phyloP scores from a whole-genome alignment of 1,140 invertebrate species.

The Teleopsis dalmanni region DNA sequence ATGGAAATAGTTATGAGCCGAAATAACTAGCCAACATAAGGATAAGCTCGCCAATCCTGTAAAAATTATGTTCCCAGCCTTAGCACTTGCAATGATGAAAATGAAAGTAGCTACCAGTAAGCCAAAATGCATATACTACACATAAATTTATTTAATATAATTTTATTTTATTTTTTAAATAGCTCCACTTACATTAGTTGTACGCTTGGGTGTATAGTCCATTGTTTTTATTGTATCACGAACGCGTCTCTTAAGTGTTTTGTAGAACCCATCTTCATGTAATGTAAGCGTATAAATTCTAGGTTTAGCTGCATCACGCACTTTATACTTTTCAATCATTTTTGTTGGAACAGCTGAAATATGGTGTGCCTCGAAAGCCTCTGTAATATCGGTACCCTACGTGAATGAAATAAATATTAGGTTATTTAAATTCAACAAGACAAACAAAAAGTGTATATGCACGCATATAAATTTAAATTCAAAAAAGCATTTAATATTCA shows the following conservation, averaged over 20 bases:
- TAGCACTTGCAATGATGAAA: slow-evolving; percentile 48
- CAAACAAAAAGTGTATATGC: not conserved
- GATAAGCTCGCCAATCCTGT: slow-evolving; percentile 49
- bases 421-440: too few species aligned
- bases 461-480: too few species aligned
- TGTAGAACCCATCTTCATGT: slow-evolving; percentile 58
- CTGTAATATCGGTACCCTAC: slow-evolving; percentile 63
- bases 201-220: slow-evolving; percentile 32
- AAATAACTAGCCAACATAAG: slow-evolving; percentile 51
- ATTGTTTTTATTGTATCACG: slow-evolving; percentile 44
- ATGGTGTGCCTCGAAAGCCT: slow-evolving; percentile 60
- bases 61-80: slow-evolving; percentile 41
- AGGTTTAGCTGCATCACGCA: slow-evolving; percentile 47
- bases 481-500: too few species aligned
- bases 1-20: slow-evolving; percentile 77
- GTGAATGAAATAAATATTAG: not conserved
- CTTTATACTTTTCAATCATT: slow-evolving; percentile 53
- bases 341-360: slow-evolving; percentile 45
- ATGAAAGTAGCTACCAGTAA: slow-evolving; percentile 48
- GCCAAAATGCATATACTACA: slow-evolving; percentile 28
- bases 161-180: not conserved
- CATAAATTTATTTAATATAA: not conserved
- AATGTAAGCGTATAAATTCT: slow-evolving; percentile 58
- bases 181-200: slow-evolving; percentile 31
- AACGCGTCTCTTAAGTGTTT: slow-evolving; percentile 53